A percentile compares a stretch with the other conserved stretches of the same genome.
Conservation (phyloP, 2,888 invertebrate genomes). For the Apocheima hispidaria region DNA sequence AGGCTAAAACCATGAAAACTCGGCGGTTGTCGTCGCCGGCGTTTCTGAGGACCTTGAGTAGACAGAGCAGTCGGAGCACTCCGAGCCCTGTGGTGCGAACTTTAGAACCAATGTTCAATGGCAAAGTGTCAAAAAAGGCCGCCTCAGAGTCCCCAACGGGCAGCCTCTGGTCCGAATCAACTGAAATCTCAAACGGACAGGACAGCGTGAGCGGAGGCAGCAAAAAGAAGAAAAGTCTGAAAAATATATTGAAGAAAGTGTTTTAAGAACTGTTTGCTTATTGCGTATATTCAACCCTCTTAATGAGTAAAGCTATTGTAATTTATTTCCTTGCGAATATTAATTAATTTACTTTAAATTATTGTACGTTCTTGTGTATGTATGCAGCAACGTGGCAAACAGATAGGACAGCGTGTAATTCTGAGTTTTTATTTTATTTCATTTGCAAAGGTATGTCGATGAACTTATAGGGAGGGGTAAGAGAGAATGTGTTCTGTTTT, state of each 20-base stretch:
- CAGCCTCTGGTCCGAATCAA: conserved; percentile 81
- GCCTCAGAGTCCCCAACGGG: conserved; percentile 79
- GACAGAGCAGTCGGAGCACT: conserved; percentile 78
- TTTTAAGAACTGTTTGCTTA: conserved; percentile 83
- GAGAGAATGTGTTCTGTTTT: background rate
- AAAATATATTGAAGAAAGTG: conserved; percentile 92
- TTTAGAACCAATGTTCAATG: conserved; percentile 73
- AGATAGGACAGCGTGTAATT: conserved; percentile 6
- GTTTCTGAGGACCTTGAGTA: conserved; percentile 85
- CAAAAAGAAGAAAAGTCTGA: conserved; percentile 89
- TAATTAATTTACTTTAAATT: conserved; percentile 63
- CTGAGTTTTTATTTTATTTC: background rate
- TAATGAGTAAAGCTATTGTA: conserved; percentile 65
- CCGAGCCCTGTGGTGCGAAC: conserved; percentile 72
- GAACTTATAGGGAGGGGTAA: background rate
- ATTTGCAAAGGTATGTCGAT: background rate
- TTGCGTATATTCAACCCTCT: conserved; percentile 43
- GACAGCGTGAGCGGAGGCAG: conserved; percentile 60
- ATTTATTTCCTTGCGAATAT: conserved; percentile 78
- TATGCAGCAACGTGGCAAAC: conserved; percentile 28
- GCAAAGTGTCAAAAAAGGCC: conserved; percentile 68
- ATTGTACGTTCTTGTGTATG: conserved; percentile 56
- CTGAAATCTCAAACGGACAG: conserved; percentile 76
- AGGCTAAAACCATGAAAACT: conserved; percentile 80
- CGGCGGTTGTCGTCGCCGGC: conserved; percentile 87